Evolutionary conservation across 2,113 vertebrate genomes (phyloP).

Genomic region (Synchiropus splendidus): DNA sequence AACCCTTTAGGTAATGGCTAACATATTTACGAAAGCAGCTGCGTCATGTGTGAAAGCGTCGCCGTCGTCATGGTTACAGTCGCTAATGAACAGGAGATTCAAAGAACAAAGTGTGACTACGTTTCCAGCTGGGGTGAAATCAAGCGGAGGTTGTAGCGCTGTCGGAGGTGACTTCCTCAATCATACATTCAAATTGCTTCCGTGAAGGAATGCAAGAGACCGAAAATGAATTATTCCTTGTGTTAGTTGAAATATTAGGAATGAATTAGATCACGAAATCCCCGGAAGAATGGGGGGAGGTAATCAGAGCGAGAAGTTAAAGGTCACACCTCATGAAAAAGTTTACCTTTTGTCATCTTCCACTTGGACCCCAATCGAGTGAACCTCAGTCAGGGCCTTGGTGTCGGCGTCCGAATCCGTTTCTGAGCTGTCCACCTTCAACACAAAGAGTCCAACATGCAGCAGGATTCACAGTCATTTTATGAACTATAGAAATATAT

Average conservation of each 20-base stretch:
- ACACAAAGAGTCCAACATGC: constrained; percentile 14
- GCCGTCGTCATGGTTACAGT: constrained; percentile 46
- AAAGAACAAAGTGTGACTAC: constrained; percentile 29
- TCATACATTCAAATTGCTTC: constrained; percentile 33
- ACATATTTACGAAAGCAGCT: not conserved
- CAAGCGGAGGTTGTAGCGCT: constrained; percentile 40
- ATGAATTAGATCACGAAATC: too few species aligned
- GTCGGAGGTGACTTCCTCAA: constrained; percentile 34
- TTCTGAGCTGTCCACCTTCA: constrained; percentile 83
- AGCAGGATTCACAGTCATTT: not conserved
- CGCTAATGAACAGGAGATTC: constrained; percentile 26
- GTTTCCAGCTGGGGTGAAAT: constrained; percentile 57
- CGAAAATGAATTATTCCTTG: too few species aligned
- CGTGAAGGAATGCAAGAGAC: too few species aligned
- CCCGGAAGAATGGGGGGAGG: too few species aligned
- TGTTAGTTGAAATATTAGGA: too few species aligned
- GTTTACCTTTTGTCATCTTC: constrained; percentile 94
- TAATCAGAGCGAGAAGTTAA: constrained; percentile 17
- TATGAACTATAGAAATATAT: too few species aligned
- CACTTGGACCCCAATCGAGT: constrained; percentile 96
- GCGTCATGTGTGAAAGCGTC: constrained; percentile 28
- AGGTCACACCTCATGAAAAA: constrained; percentile 27
- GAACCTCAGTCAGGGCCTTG: constrained; percentile 87
- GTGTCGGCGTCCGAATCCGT: constrained; percentile 89
- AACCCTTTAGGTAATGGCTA: too few species aligned